A percentile compares a stretch with the other conserved stretches of the same genome.
These are phyloP conservation scores for Drosophila baimaii DNA, from an alignment of 1,140 invertebrate species.

Conservation along the genomic window DNA sequence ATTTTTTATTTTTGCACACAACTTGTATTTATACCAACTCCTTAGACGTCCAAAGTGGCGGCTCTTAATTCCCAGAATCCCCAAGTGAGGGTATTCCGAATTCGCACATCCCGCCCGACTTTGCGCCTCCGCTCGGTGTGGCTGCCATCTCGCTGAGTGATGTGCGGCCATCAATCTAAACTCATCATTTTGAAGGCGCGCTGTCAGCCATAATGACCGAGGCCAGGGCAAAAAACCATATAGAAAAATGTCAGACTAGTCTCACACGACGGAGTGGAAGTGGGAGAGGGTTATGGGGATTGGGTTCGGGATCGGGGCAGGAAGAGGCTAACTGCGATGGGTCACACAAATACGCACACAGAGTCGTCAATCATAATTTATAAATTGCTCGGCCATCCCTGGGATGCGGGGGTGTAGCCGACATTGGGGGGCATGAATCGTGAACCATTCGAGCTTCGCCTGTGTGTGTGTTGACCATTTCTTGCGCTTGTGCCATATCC, in stretches of 20 bases:
- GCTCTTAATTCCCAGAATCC: neutral
- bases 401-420: conserved; percentile 12
- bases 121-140: conserved; percentile 23
- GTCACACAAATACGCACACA: conserved; percentile 71
- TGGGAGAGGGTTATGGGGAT: neutral
- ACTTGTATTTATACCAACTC: too few species aligned
- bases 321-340: conserved; percentile 54
- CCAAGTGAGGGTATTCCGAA: conserved; percentile 36
- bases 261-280: conserved; percentile 3
- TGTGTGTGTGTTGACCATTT: conserved; percentile 21
- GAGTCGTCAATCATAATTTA: conserved; percentile 81
- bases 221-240: conserved; percentile 72
- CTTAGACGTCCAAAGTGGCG: neutral
- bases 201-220: conserved; percentile 79
- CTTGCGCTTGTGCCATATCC: conserved; percentile 50
- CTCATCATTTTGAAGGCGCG: conserved; percentile 81
- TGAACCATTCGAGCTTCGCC: conserved; percentile 50
- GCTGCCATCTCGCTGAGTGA: conserved; percentile 66
- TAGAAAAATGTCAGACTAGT: conserved; percentile 55
- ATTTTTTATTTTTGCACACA: neutral
- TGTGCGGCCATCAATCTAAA: conserved; percentile 82
- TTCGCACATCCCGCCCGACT: neutral
- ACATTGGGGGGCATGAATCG: conserved; percentile 1
- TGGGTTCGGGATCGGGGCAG: neutral
- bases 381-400: conserved; percentile 53